Evolutionary conservation across 1,140 invertebrate genomes (phyloP).

Genomic region (Apis mellifera): DNA sequence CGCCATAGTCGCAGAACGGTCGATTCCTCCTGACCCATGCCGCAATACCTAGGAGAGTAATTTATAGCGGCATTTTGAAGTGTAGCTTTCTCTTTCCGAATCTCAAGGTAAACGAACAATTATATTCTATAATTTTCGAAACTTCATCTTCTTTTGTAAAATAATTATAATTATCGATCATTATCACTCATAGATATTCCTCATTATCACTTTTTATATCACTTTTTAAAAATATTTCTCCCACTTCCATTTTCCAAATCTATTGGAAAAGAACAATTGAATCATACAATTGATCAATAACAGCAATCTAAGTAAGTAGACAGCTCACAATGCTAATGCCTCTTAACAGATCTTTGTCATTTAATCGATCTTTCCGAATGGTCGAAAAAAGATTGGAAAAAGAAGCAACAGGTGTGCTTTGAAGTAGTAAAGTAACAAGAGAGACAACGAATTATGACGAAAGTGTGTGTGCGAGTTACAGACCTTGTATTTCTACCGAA

Average conservation of each 20-base stretch:
- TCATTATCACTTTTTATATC: no score
- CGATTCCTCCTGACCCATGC: no score
- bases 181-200: no score
- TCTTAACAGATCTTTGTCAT: not conserved
- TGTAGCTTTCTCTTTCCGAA: no score
- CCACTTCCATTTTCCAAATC: not conserved
- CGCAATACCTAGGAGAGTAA: no score
- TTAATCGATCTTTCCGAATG: not conserved
- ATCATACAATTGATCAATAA: not conserved
- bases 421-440: not conserved
- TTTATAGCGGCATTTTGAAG: no score
- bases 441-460: not conserved
- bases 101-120: no score
- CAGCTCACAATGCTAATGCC: not conserved
- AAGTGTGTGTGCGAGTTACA: not conserved
- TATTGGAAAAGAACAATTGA: not conserved
- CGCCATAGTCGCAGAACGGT: no score
- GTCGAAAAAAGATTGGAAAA: not conserved
- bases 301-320: not conserved
- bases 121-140: no score
- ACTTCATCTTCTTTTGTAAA: no score
- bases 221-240: no score
- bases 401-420: constrained; percentile 31
- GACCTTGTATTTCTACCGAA: not conserved
- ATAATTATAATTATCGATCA: no score